A percentile compares a stretch with the other conserved stretches of the same genome.
These are phyloP conservation scores for Tragopan temminckii DNA, from an alignment of 2,797 vertebrate species.

Conservation along the genomic window DNA sequence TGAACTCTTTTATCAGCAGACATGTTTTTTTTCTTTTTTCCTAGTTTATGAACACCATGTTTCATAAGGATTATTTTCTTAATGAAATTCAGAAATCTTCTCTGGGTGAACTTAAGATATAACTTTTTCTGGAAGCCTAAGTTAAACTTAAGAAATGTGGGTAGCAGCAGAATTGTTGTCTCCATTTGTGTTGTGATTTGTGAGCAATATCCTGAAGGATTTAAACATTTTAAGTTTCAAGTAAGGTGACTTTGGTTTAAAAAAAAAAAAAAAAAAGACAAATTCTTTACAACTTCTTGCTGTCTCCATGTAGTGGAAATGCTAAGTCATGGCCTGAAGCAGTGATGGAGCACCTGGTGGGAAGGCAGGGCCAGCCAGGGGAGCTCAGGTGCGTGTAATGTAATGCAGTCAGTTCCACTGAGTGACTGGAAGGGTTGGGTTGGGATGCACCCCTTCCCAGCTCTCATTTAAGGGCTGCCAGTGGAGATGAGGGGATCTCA, in stretches of 20 bases:
- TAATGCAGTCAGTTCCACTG: too few species aligned
- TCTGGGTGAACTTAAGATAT: not conserved
- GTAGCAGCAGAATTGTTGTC: not conserved
- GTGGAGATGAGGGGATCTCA: too few species aligned
- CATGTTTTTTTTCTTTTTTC: accelerated
- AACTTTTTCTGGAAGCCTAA: not conserved
- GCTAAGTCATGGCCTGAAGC: not conserved
- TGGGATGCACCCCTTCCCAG: too few species aligned
- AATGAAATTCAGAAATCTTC: not conserved
- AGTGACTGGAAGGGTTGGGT: too few species aligned
- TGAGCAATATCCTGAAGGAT: not conserved
- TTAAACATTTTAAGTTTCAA: not conserved
- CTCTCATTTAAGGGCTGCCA: too few species aligned
- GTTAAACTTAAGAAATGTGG: not conserved
- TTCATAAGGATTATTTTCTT: not conserved
- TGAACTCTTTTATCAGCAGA: not conserved
- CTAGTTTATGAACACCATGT: not conserved
- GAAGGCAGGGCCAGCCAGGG: too few species aligned
- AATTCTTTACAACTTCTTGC: not conserved
- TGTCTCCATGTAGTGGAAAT: too few species aligned
- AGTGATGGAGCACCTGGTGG: too few species aligned
- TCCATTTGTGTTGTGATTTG: not conserved
- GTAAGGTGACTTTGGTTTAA: not conserved
- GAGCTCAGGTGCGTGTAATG: too few species aligned
- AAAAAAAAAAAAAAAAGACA: too few species aligned